Conservation (phyloP, 2,113 vertebrate species). For the Corythornis vintsioides region DNA sequence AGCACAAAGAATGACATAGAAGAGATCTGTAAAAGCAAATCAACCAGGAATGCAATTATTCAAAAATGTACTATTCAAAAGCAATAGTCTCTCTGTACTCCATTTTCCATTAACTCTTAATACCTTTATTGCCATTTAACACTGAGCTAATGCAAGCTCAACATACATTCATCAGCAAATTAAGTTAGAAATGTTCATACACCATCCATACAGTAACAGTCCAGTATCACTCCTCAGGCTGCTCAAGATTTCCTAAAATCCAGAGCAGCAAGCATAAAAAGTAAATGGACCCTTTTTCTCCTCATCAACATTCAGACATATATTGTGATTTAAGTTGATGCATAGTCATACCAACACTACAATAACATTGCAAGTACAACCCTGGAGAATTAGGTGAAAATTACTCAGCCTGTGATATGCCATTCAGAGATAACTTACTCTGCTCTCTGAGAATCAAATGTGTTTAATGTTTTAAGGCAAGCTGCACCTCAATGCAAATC, state of each 20-base stretch:
- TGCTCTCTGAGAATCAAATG: not conserved
- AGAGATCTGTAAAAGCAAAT: constrained; percentile 71
- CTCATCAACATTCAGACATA: not conserved
- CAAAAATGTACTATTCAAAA: constrained; percentile 60
- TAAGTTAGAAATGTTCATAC: constrained; percentile 41
- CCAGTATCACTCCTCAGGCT: constrained; percentile 34
- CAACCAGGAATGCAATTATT: constrained; percentile 63
- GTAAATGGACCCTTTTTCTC: not conserved
- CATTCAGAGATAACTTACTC: not conserved
- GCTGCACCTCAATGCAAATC: not conserved
- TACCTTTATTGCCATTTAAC: constrained; percentile 66
- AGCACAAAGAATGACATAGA: constrained; percentile 32
- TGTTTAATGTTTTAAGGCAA: not conserved
- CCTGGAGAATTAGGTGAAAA: not conserved
- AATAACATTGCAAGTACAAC: not conserved
- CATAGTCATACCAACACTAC: not conserved
- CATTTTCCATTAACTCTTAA: constrained; percentile 70
- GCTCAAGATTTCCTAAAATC: not conserved
- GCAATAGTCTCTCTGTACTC: constrained; percentile 52
- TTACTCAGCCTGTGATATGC: not conserved
- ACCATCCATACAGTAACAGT: not conserved
- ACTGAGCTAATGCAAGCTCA: constrained; percentile 54
- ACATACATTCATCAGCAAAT: constrained; percentile 57
- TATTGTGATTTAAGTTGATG: not conserved
- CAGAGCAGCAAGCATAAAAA: constrained; percentile 24